These are phyloP conservation scores for Pteropus alecto DNA, from an alignment of 2,113 vertebrate species.

Conservation along the genomic window DNA sequence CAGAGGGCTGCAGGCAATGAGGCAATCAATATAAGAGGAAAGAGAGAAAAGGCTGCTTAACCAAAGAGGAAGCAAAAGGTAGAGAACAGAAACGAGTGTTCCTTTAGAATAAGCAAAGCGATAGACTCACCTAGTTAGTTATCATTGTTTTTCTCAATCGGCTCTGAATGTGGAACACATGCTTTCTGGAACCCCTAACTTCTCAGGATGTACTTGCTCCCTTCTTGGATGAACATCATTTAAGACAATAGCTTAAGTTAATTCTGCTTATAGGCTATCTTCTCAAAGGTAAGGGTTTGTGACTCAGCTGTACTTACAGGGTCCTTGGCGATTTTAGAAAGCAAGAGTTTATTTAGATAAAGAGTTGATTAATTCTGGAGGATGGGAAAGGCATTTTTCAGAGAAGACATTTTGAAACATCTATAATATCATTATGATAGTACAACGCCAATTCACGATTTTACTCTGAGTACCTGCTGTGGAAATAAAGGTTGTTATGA, in stretches of 20 bases:
- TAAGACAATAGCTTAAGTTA: not conserved
- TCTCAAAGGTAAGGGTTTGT: not conserved
- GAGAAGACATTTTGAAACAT: not conserved
- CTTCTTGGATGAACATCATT: not conserved
- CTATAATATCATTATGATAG: not conserved
- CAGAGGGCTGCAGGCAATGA: not conserved
- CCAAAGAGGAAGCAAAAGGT: slow-evolving; percentile 22
- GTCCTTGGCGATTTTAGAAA: not conserved
- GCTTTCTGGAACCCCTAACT: not conserved
- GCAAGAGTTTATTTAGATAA: not conserved
- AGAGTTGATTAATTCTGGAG: not conserved
- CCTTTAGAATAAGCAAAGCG: not conserved
- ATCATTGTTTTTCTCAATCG: not conserved
- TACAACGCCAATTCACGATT: not conserved
- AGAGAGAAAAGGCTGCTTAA: not conserved
- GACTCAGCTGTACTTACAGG: not conserved
- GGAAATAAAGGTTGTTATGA: not conserved
- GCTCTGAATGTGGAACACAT: not conserved
- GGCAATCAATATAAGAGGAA: not conserved
- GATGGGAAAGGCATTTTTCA: slow-evolving; percentile 24
- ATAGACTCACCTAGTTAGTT: not conserved
- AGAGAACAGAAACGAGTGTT: not conserved
- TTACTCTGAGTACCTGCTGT: not conserved
- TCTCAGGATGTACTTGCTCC: not conserved
- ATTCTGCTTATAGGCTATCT: not conserved